Conservation (phyloP, 2,113 vertebrate species). For the Paradoxurus hermaphroditus region DNA sequence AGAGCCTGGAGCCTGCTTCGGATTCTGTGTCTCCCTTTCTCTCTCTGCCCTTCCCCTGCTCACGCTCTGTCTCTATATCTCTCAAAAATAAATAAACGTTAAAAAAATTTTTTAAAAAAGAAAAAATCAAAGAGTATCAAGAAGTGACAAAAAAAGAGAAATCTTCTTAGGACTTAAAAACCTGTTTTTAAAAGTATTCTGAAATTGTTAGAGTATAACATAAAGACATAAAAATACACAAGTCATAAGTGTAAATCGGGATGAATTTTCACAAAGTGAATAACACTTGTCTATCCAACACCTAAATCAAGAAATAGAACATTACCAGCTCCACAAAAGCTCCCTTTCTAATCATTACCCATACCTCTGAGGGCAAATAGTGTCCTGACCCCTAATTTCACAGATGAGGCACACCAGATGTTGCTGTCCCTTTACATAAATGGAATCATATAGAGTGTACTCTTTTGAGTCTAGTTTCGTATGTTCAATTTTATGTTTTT, state of each 20-base stretch:
- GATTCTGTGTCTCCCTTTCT: too few relatives aligned
- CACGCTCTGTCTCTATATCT: too few relatives aligned
- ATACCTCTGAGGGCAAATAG: background rate
- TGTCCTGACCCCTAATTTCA: background rate
- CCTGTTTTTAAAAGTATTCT: background rate
- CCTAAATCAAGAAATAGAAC: background rate
- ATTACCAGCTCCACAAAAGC: background rate
- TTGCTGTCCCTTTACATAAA: conserved; percentile 22
- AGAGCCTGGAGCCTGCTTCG: too few relatives aligned
- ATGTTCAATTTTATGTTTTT: conserved; percentile 29
- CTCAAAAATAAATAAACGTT: too few relatives aligned
- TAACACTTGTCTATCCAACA: background rate
- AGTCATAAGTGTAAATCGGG: background rate
- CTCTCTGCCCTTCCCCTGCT: too few relatives aligned
- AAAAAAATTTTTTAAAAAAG: too few relatives aligned
- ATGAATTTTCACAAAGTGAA: conserved; percentile 15
- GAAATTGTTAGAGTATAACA: conserved; percentile 10
- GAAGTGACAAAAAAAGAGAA: background rate
- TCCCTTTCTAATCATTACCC: background rate
- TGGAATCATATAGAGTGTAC: background rate
- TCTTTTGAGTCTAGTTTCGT: background rate
- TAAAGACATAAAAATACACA: conserved; percentile 20
- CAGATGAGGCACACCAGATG: background rate
- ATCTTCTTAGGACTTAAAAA: conserved; percentile 2
- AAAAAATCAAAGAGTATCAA: background rate